Conservation (phyloP, 1,140 invertebrate genomes). For the Drosophila neocordata region DNA sequence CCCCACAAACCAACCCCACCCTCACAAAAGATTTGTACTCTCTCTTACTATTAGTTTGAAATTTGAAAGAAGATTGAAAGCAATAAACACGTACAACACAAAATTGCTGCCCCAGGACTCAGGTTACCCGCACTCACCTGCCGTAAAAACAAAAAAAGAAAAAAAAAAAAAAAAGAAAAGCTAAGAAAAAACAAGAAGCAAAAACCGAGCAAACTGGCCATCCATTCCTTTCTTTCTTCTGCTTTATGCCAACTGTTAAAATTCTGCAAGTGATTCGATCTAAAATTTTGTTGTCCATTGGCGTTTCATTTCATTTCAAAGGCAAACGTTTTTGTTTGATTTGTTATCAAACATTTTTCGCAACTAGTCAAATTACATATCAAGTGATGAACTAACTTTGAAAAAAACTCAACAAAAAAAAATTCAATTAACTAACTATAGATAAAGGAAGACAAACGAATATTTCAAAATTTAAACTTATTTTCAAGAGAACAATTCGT, state of each 20-base stretch:
- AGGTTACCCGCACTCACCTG: conserved; percentile 29
- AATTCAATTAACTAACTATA: too few relatives aligned
- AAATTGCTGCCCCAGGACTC: conserved; percentile 50
- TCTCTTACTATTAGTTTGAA: conserved; percentile 44
- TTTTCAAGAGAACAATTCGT: too few relatives aligned
- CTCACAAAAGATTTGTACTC: conserved; percentile 29
- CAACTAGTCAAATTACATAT: neutral
- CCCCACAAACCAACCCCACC: too few relatives aligned
- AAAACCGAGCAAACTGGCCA: neutral
- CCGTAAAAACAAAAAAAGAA: neutral
- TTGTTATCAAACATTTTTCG: conserved; percentile 21
- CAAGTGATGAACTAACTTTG: neutral
- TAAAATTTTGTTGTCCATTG: neutral
- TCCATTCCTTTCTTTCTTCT: neutral
- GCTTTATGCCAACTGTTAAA: neutral
- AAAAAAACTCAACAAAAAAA: too few relatives aligned
- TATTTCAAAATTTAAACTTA: too few relatives aligned
- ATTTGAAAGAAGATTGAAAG: conserved; percentile 48
- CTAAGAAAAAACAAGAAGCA: neutral
- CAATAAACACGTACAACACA: conserved; percentile 55
- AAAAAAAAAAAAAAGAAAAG: too few relatives aligned
- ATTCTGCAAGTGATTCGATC: neutral
- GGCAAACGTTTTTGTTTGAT: conserved; percentile 11
- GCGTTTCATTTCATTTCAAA: conserved; percentile 6
- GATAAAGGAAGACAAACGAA: too few relatives aligned